A percentile compares a stretch with the other conserved stretches of the same genome.
Conservation (phyloP, 2,113 vertebrate genomes). For the Corydoras sp. region DNA sequence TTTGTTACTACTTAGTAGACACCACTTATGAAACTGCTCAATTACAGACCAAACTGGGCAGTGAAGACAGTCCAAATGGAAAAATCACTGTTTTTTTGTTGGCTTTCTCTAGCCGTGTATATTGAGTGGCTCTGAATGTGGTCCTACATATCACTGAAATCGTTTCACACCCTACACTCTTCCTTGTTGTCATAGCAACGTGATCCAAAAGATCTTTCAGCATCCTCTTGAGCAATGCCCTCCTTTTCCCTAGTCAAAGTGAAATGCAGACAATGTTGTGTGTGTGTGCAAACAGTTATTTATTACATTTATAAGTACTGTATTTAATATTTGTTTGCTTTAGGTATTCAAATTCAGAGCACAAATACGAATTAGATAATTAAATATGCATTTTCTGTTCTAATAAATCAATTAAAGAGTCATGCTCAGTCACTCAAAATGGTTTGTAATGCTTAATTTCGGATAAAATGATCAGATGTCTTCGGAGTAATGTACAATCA, state of each 20-base stretch:
- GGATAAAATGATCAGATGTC: too few species aligned
- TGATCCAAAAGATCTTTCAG: conserved; percentile 43
- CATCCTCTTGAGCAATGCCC: conserved; percentile 37
- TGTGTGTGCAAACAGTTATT: conserved; percentile 23
- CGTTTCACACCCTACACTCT: conserved; percentile 43
- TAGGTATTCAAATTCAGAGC: conserved; percentile 1
- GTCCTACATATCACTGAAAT: conserved; percentile 40
- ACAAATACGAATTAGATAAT: too few species aligned
- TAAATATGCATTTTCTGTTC: too few species aligned
- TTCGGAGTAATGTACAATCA: background rate
- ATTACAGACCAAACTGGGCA: background rate
- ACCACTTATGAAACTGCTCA: too few species aligned
- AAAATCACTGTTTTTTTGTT: conserved; percentile 11
- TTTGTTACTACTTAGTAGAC: too few species aligned
- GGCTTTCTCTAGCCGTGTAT: conserved; percentile 13
- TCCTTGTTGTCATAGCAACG: conserved; percentile 44
- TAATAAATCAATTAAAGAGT: background rate
- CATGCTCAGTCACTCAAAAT: background rate
- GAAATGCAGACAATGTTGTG: conserved; percentile 21
- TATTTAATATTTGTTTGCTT: background rate
- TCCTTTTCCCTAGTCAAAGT: conserved; percentile 37
- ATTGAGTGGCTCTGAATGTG: conserved; percentile 32
- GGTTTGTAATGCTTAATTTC: too few species aligned
- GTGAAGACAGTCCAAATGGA: conserved; percentile 1
- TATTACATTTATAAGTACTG: background rate